phyloP scores from a whole-genome alignment of 2,113 vertebrate species.

The Urocynchramus pylzowi region DNA sequence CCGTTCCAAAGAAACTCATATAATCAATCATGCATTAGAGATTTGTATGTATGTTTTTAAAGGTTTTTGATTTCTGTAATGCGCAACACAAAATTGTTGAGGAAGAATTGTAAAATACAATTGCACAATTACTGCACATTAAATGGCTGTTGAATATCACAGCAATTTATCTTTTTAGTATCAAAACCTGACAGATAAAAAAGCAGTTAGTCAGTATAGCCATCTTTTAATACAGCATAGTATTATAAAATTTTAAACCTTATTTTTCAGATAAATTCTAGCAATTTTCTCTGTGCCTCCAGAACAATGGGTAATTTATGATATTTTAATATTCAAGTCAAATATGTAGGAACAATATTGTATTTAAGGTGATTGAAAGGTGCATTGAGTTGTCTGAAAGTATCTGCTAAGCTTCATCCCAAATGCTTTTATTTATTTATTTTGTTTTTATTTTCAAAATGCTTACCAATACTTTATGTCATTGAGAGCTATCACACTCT shows the following conservation, averaged over 20 bases:
- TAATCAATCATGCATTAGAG: background rate
- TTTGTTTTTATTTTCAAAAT: background rate
- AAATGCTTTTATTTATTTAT: background rate
- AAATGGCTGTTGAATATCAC: background rate
- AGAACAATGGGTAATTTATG: background rate
- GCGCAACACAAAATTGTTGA: background rate
- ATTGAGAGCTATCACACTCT: background rate
- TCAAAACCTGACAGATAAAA: background rate
- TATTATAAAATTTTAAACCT: background rate
- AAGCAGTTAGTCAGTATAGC: background rate
- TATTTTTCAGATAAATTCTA: background rate
- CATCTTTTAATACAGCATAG: background rate
- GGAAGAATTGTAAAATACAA: background rate
- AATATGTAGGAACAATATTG: background rate
- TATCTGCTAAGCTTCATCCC: background rate
- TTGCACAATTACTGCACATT: background rate
- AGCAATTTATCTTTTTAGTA: background rate
- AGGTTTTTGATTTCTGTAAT: background rate
- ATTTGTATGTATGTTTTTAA: background rate
- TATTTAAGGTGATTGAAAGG: background rate
- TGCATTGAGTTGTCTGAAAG: background rate
- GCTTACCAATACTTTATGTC: background rate
- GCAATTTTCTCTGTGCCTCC: background rate
- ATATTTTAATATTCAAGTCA: background rate
- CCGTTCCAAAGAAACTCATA: background rate